Conservation (phyloP, 2,113 vertebrate genomes). For the Leucoraja erinaceus region DNA sequence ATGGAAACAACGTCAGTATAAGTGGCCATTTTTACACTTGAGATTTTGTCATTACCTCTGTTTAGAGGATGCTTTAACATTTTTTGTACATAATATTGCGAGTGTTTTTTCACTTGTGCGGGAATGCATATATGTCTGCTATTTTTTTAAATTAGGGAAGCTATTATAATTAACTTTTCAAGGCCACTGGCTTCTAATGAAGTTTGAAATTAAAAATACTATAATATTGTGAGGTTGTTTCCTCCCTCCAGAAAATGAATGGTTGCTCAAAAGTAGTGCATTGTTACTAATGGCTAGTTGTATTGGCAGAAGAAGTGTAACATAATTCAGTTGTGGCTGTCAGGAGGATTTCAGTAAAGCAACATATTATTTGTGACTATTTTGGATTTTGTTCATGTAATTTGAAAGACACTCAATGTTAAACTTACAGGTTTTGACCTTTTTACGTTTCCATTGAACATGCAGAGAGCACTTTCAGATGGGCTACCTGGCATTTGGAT, state of each 20-base stretch:
- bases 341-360: conserved; percentile 4
- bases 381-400: conserved; percentile 1
- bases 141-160: neutral
- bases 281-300: neutral
- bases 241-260: neutral
- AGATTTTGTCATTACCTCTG: neutral
- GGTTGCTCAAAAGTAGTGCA: neutral
- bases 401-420: neutral
- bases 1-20: neutral
- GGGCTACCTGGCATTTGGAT: neutral
- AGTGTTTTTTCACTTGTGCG: neutral
- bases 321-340: neutral
- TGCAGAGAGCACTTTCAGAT: neutral
- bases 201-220: neutral
- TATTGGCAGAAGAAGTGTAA: neutral
- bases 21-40: neutral
- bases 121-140: neutral
- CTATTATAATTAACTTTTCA: neutral
- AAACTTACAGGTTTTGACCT: neutral
- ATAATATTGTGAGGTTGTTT: conserved; percentile 16
- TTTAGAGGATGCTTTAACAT: neutral
- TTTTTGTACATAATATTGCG: neutral
- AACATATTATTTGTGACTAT: neutral
- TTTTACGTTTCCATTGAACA: neutral
- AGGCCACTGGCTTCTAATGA: neutral